phyloP scores from a whole-genome alignment of 2,113 vertebrate genomes.

The Centropristis striata region DNA sequence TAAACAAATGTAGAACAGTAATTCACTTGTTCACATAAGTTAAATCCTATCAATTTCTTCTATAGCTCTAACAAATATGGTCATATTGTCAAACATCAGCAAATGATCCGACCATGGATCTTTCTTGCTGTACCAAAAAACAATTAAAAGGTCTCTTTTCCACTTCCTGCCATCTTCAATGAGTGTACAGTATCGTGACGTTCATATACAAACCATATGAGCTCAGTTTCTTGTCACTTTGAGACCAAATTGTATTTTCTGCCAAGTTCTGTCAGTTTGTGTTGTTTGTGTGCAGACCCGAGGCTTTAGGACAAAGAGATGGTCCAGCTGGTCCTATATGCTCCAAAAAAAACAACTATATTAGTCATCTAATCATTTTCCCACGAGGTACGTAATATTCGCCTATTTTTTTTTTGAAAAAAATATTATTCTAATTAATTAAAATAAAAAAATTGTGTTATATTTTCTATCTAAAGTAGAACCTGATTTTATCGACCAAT shows the following conservation, averaged over 20 bases:
- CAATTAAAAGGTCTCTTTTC: not conserved
- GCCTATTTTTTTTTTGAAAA: too few relatives aligned
- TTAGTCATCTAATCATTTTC: not conserved
- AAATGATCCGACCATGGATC: not conserved
- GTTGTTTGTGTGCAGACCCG: not conserved
- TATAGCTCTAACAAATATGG: not conserved
- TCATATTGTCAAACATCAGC: not conserved
- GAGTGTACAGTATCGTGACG: not conserved
- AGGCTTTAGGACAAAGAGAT: not conserved
- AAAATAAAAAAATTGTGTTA: too few relatives aligned
- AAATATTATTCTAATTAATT: too few relatives aligned
- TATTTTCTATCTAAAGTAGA: too few relatives aligned
- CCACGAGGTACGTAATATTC: too few relatives aligned
- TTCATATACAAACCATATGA: constrained; percentile 4
- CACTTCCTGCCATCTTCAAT: constrained; percentile 8
- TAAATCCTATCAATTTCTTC: not conserved
- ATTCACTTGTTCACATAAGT: not conserved
- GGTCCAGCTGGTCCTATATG: not conserved
- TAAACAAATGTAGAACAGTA: not conserved
- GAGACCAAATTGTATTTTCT: not conserved
- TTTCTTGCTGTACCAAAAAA: not conserved
- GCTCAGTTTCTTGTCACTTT: constrained; percentile 5
- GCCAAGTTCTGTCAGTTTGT: not conserved
- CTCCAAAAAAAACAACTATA: not conserved
- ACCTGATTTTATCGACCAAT: too few relatives aligned